Evolutionary conservation across 1,140 invertebrate species (phyloP), one percentile per base, ranked within the genome.

Genomic region (Hyposmocoma kahamanoa): DNA sequence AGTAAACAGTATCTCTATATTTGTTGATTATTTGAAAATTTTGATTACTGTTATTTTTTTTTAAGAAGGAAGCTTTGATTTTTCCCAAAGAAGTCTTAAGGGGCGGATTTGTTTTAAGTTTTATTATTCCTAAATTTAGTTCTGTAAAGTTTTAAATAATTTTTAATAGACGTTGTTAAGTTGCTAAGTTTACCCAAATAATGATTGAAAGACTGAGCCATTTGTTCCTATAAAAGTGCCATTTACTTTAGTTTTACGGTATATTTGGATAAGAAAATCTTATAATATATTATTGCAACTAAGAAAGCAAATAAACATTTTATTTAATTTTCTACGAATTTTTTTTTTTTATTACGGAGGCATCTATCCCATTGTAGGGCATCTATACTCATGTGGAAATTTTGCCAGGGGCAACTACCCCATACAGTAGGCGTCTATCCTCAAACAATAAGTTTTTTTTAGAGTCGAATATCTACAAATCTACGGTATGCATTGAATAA

Each of bases 1-100:
- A 36, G 34, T 36, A 36, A 36, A 36, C 8, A 36, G 15, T 11
- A 36, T 36, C 8, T 36, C 8, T 36, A 11, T 11, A 36, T 36
- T 36, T 8, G 8, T 36, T 36, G 8, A 17, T 36, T 36, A 36
- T 36, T 17, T 36, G 15, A 28, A 28, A 28, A 28, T 28, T 36
- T 36, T 36, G 8, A 36, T 36, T 36, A 36, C 34, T 36, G 34
- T 36, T n/a, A n/a, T n/a, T 36, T 11, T 36, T 28, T 6, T 36
- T 36, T 36, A 11, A 36, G 34, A 36, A 36, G 34, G 15, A 36
- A 36, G 34, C 34, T 36, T 36, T 36, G 5, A 5, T 36, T 36
- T 28, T 28, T 11, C 24, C 11, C 24, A 28, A 28, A 28, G 24
- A 28, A 28, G 24, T 28, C 6, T n/a, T 28, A 28, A 28, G 24